Evolutionary conservation across 2,797 vertebrate genomes (phyloP).

Genomic region (Dromococcyx pavoninus): DNA sequence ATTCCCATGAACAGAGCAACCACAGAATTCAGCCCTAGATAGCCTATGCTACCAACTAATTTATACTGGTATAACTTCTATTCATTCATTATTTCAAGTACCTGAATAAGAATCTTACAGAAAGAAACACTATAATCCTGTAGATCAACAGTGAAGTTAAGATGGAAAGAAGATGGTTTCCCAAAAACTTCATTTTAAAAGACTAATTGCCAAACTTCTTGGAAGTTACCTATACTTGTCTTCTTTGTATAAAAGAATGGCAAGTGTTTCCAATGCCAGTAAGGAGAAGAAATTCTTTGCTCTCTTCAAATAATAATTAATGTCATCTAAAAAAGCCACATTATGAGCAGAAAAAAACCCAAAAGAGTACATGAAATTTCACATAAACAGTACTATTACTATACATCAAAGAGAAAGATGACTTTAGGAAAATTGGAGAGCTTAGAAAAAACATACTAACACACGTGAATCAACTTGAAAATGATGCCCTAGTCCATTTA

Average conservation of each 20-base stretch:
- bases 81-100: neutral
- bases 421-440: neutral
- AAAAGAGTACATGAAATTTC: neutral
- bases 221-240: neutral
- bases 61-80: neutral
- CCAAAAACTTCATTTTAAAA: neutral
- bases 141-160: neutral
- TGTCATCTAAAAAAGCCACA: neutral
- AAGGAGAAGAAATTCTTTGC: neutral
- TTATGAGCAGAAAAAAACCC: neutral
- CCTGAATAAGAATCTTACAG: neutral
- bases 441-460: neutral
- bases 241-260: neutral
- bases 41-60: neutral
- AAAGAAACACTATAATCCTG: neutral
- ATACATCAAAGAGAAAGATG: neutral
- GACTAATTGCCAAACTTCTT: accelerated
- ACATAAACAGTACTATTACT: neutral
- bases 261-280: neutral
- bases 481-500: neutral
- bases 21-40: neutral
- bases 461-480: neutral
- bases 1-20: neutral
- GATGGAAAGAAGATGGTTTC: neutral
- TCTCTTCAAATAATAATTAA: neutral